Base-by-base conservation (phyloP, 2,797 vertebrate genomes). In the Molossus molossus region DNA sequence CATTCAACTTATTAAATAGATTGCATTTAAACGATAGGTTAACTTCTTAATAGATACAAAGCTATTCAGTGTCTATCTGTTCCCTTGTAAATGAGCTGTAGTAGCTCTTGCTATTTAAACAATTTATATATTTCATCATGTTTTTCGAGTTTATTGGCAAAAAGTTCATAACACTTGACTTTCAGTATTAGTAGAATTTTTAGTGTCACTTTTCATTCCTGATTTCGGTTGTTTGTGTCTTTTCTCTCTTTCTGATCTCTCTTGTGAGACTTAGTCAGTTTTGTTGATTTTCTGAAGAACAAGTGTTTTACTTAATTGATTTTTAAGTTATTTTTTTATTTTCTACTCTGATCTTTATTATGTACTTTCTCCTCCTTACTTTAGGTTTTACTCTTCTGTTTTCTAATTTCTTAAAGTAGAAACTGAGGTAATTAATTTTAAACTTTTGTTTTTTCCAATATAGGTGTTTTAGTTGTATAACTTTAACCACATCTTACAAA, bases 251-350 rank as follows among this genome's bases (percentile, higher is more conserved):
- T 87, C 17, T 82, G 18, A 79, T 79, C 11, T 58, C 4, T 57
- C 20, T 69, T 62, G 8, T 75, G 57, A 91, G 18, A 79, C 5
- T 84, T 95, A 83, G 57, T 69, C 33, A 45, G 20, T 84, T 94
- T 89, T 83, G 90, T 58, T 81, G 15, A 81, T 89, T 95, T 94
- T 90, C 75, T 73, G 37, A 80, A 60, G 5, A 67, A 91, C 3
- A 64, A 40, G 5, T 69, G 91, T 84, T 75, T 80, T 33, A 77
- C 64, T 89, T 76, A 57, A 83, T 62, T 92, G 23, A 91, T 83
- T 94, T 72, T 90, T 90, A 57, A 80, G 40, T n/a, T 29, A n/a
- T 55, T 94, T 87, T 89, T 86, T 85, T 62, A 20, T 48, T 72
- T 94, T 69, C n/a, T 21, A 12, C 3, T 91, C 7, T 93, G 65